phyloP scores from a whole-genome alignment of 2,797 vertebrate genomes.

The Labroides dimidiatus region DNA sequence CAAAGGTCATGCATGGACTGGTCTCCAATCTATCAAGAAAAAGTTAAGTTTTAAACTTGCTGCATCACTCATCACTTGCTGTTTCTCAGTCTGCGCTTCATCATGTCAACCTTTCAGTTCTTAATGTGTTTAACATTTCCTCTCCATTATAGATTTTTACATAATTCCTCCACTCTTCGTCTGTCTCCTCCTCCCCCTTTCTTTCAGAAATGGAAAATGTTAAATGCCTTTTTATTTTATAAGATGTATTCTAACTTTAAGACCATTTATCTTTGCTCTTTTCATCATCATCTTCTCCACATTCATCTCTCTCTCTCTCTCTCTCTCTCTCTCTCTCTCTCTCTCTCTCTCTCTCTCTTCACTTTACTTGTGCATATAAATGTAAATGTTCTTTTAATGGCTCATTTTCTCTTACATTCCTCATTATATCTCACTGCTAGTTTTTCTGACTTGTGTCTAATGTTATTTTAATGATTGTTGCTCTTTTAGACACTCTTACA shows the following conservation, averaged over 20 bases:
- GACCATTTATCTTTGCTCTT: background rate
- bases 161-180: no score
- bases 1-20: no score
- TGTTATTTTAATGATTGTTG: constrained; percentile 15
- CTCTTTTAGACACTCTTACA: constrained; percentile 20
- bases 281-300: background rate
- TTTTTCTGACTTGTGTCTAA: constrained; percentile 14
- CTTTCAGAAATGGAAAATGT: background rate
- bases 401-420: background rate
- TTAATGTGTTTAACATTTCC: background rate
- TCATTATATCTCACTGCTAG: constrained; percentile 10
- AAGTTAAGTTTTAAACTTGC: no score
- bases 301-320: no score
- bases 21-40: no score
- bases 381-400: constrained; percentile 6
- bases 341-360: background rate
- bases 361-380: background rate
- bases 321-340: no score
- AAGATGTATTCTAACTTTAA: background rate
- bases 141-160: background rate
- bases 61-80: no score
- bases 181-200: no score
- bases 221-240: background rate
- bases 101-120: background rate
- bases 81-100: background rate